Evolutionary conservation across 2,888 invertebrate genomes (phyloP), one percentile per base, ranked within the genome.

Genomic region (Asteroscopus sphinx): DNA sequence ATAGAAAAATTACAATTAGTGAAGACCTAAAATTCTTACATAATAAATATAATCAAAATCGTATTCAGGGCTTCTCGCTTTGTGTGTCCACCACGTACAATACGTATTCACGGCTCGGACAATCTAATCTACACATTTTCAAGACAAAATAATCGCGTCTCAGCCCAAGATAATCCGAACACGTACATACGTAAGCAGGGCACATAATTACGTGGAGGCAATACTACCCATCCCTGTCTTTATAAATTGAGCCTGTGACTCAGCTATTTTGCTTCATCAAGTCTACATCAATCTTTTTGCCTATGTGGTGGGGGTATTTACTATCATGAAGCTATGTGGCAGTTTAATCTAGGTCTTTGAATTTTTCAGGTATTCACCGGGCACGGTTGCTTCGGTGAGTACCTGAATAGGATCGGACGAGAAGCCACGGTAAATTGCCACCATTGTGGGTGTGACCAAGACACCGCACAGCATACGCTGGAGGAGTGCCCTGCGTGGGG

Each of bases 281-380:
- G 65, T 62, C 57, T 55, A 68, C 72, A 77, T 77, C 77, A 77
- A 79, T 77, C 73, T 73, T 80, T 74, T 72, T 64, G 51, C 53
- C 53, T 41, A 42, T 54, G 52, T 47, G 37, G 44, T 48, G 46
- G 30, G 26, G 44, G 37, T 62, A 52, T 55, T 64, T 52, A 57
- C 58, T 64, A 46, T 49, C 53, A 53, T 56, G 45, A 70, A 58
- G 35, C 65, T 64, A 37, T 68, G 49, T 62, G 30, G n/a, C 28
- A 30, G 37, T 54, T 39, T 15, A 32, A 42, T 30, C 5, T 37
- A 37, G 8, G 8, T 7, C 3, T 28, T 28, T 28, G 11, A 28
- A 28, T 11, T 36, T 36, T 16, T 15, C 15, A 4, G 2, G 4
- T 3, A 21, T 2, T 21, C 4, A 21, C 21, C n/a, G n/a, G n/a